These are phyloP conservation scores for Xiphophorus hellerii DNA, from an alignment of 2,113 vertebrate genomes.

Conservation along the genomic window DNA sequence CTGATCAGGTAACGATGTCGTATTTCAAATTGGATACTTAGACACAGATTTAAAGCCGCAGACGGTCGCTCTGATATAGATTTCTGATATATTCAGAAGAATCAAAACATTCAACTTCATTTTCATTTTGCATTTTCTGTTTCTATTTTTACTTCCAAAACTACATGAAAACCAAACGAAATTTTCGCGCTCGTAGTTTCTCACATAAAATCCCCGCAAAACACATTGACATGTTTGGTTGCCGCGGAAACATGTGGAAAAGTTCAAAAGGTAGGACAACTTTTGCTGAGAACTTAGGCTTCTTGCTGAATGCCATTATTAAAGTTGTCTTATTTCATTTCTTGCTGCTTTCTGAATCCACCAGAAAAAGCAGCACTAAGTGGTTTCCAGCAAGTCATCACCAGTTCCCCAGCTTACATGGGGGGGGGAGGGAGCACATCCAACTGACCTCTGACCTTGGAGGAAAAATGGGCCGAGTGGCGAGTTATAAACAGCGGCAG, in stretches of 20 bases:
- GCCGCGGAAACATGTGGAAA: background rate
- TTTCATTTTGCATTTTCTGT: no score
- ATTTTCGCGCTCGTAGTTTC: no score
- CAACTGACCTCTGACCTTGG: slow-evolving; percentile 95
- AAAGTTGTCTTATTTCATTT: background rate
- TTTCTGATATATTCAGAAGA: no score
- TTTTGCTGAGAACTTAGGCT: background rate
- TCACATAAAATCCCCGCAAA: background rate
- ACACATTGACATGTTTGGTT: background rate
- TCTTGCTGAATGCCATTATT: background rate
- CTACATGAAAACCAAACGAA: no score
- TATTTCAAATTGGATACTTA: no score
- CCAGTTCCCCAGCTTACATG: background rate
- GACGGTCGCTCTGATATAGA: no score
- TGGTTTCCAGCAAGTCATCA: background rate
- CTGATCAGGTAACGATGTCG: no score
- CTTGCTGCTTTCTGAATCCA: no score
- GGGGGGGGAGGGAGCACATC: background rate
- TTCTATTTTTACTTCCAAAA: no score
- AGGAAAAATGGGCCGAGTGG: slow-evolving; percentile 96
- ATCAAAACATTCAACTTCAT: no score
- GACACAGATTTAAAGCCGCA: no score
- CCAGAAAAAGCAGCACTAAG: background rate
- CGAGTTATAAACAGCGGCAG: slow-evolving; percentile 91
- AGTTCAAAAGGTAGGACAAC: background rate